Evolutionary conservation across 2,888 invertebrate species (phyloP), one percentile per base, ranked within the genome.

Genomic region (Lydus trimaculatus): DNA sequence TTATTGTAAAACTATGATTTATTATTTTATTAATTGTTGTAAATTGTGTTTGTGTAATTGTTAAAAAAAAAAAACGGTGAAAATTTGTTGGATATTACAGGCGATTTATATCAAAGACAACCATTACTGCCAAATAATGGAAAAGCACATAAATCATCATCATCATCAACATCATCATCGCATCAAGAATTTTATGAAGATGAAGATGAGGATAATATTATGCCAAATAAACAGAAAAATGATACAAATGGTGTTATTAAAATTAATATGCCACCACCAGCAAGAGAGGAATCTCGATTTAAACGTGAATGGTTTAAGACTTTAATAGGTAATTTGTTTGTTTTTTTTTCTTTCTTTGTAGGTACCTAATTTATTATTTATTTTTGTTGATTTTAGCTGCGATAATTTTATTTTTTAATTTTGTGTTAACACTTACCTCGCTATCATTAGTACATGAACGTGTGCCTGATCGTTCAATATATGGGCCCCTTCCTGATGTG

Each of bases 291-390:
- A 82, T 90, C 90, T 25, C 87, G 92, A 79, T 94, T 91, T 85
- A 94, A 94, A 43, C 94, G 93, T 83, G 94, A 95, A 86, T 91
- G 93, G 84, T 92, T 92, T 89, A 95, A 95, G 89, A 94, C 94
- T 23, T 85, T 91, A 74, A 82, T 90, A 75, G 89, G 90, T 89
- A 81, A 62, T 62, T 59, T n/a, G n/a, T n/a, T n/a, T n/a, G n/a
- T n/a, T n/a, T n/a, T n/a, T n/a, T n/a, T n/a, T n/a, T n/a, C n/a
- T n/a, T n/a, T n/a, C n/a, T n/a, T n/a, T n/a, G n/a, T n/a, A n/a
- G n/a, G n/a, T n/a, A n/a, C n/a, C 36, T 39, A 62, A 58, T 39
- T 56, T 61, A n/a, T 69, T 78, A 74, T 75, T 76, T 74, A 28
- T 3, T 28, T 28, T 28, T 4, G 4, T 61, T 87, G n/a, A n/a